These are phyloP conservation scores for Scarus forsteni DNA, from an alignment of 2,797 vertebrate species.

Conservation along the genomic window DNA sequence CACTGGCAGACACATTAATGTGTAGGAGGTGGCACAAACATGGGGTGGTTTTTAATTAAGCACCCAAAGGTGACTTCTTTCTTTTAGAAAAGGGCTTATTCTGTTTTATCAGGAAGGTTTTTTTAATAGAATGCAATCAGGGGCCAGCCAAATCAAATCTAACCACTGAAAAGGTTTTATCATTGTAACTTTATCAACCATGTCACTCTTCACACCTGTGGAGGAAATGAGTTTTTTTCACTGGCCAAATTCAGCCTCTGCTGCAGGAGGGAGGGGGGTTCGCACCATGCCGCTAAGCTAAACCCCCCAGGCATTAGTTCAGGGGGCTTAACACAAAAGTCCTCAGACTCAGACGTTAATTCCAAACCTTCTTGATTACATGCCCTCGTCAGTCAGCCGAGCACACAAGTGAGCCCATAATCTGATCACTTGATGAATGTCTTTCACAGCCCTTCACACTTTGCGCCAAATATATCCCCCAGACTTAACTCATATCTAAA, in stretches of 20 bases:
- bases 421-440: constrained; percentile 65
- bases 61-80: constrained; percentile 38
- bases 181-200: constrained; percentile 61
- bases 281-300: constrained; percentile 59
- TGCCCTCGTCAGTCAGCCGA: constrained; percentile 62
- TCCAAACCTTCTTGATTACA: constrained; percentile 71
- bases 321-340: constrained; percentile 75
- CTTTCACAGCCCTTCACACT: constrained; percentile 57
- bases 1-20: constrained; percentile 31
- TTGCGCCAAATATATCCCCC: constrained; percentile 18
- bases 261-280: constrained; percentile 50
- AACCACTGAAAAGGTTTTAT: constrained; percentile 57
- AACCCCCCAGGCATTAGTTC: constrained; percentile 69
- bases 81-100: constrained; percentile 47
- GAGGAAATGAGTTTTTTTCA: constrained; percentile 69
- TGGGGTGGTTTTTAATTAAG: constrained; percentile 43
- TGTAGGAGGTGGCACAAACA: constrained; percentile 30
- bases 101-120: constrained; percentile 48
- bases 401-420: constrained; percentile 60
- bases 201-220: constrained; percentile 67
- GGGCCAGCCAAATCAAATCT: constrained; percentile 57
- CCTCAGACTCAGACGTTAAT: constrained; percentile 65
- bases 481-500: constrained; percentile 13
- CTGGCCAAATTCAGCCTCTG: constrained; percentile 48
- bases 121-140: constrained; percentile 53